These are phyloP conservation scores for Delphinapterus leucas DNA, from an alignment of 2,113 vertebrate species.

Conservation along the genomic window DNA sequence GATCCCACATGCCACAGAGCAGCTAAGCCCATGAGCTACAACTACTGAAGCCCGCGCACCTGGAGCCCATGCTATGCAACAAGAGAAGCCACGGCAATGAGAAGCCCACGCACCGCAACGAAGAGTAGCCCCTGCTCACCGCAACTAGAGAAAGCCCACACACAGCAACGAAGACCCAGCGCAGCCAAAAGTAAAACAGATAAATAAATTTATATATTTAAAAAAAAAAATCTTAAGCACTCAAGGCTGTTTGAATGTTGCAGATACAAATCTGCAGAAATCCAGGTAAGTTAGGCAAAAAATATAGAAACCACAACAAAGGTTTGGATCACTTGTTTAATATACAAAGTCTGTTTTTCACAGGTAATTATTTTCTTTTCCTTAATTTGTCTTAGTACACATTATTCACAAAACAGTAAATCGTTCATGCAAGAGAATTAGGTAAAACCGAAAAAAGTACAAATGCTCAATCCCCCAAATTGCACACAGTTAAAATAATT, in stretches of 20 bases:
- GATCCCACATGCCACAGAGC: too few species aligned
- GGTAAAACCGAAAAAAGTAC: conserved; percentile 80
- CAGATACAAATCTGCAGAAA: background rate
- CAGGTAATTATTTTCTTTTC: conserved; percentile 81
- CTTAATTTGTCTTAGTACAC: conserved; percentile 79
- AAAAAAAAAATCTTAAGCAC: too few species aligned
- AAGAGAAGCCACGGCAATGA: too few species aligned
- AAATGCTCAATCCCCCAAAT: conserved; percentile 77
- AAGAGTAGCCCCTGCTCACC: too few species aligned
- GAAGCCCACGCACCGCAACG: too few species aligned
- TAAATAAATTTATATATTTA: too few species aligned
- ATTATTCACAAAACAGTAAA: conserved; percentile 81
- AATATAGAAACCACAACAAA: conserved; percentile 39
- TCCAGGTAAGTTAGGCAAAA: conserved; percentile 3
- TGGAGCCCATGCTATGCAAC: too few species aligned
- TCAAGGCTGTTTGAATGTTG: background rate
- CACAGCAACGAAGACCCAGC: too few species aligned
- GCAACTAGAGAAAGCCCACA: too few species aligned
- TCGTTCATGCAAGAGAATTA: conserved; percentile 82
- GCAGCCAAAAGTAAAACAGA: too few species aligned
- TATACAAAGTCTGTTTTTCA: conserved; percentile 84
- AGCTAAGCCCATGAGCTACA: too few species aligned
- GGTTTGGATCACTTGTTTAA: conserved; percentile 82
- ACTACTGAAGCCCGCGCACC: too few species aligned
- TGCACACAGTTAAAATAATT: conserved; percentile 79